Percentiles rank a stretch among this genome's conserved stretches.
phyloP scores from a whole-genome alignment of 2,888 invertebrate genomes.

The Athalia circularis region DNA sequence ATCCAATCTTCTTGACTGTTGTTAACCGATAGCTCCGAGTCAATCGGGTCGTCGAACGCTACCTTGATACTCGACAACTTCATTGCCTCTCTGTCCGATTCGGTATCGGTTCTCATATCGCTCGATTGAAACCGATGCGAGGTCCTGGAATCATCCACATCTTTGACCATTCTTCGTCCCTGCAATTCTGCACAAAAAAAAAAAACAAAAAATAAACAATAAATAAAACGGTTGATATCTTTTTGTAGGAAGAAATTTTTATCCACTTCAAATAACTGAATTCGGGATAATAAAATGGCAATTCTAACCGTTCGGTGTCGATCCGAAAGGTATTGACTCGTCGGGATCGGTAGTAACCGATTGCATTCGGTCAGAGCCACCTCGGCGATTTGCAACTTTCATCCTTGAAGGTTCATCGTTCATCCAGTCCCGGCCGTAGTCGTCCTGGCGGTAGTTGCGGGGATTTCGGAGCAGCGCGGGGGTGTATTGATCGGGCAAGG shows the following conservation, averaged over 20 bases:
- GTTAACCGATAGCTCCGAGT: conserved; percentile 1
- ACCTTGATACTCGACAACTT: conserved; percentile 19
- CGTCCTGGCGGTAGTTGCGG: conserved; percentile 61
- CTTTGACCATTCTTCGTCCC: neutral
- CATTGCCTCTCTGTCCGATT: conserved; percentile 22
- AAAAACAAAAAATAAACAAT: no score
- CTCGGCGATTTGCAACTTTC: conserved; percentile 22
- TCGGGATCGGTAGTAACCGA: conserved; percentile 5
- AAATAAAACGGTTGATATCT: neutral
- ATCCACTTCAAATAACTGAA: neutral
- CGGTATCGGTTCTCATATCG: neutral
- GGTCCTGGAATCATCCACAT: neutral
- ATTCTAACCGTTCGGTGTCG: conserved; percentile 12
- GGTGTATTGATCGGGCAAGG: conserved; percentile 70
- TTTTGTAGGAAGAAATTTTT: no score
- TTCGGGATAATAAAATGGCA: neutral
- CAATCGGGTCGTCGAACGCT: conserved; percentile 25
- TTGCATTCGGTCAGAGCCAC: neutral
- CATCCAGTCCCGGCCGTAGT: conserved; percentile 60
- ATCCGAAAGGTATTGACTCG: neutral
- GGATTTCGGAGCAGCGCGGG: conserved; percentile 59
- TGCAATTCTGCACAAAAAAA: neutral
- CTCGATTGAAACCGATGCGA: conserved; percentile 8
- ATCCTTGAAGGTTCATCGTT: conserved; percentile 51
- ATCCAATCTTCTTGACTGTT: conserved; percentile 14